phyloP scores from a whole-genome alignment of 2,888 invertebrate genomes.

The Prostheceraeus crozeri region DNA sequence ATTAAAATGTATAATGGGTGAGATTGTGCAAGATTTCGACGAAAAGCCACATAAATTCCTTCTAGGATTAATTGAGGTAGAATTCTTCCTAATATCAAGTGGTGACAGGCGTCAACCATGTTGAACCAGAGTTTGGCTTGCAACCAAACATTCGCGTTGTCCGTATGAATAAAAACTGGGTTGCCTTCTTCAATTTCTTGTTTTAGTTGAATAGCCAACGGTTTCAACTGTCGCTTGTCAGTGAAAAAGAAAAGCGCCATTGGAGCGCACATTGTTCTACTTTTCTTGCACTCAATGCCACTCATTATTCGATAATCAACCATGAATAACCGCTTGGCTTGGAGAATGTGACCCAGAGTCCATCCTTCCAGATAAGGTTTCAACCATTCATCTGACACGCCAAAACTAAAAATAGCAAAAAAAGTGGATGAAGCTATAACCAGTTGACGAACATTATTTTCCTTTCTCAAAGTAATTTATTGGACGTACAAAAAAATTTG shows the following conservation, averaged over 20 bases:
- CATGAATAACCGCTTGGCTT: slow-evolving; percentile 54
- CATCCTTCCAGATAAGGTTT: slow-evolving; percentile 51
- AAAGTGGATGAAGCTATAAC: background rate
- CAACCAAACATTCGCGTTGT: slow-evolving; percentile 53
- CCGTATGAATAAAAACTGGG: slow-evolving; percentile 57
- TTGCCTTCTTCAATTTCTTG: slow-evolving; percentile 56
- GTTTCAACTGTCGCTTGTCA: slow-evolving; percentile 51
- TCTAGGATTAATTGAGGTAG: slow-evolving; percentile 58
- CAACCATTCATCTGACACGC: slow-evolving; percentile 51
- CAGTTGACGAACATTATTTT: background rate
- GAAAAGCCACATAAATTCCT: slow-evolving; percentile 56
- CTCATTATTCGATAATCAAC: slow-evolving; percentile 54
- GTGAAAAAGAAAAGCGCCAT: slow-evolving; percentile 58
- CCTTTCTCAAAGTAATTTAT: too few relatives aligned
- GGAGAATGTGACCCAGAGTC: slow-evolving; percentile 48
- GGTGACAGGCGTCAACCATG: slow-evolving; percentile 55
- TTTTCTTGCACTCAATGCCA: slow-evolving; percentile 47
- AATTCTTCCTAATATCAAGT: slow-evolving; percentile 41
- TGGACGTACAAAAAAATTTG: too few relatives aligned
- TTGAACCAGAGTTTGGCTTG: slow-evolving; percentile 58
- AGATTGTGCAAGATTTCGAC: slow-evolving; percentile 57
- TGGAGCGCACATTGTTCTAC: slow-evolving; percentile 53
- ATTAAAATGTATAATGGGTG: slow-evolving; percentile 59
- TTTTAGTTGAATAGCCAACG: slow-evolving; percentile 58
- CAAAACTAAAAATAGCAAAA: slow-evolving; percentile 49